Base-by-base conservation (phyloP, 2,113 vertebrate species). In the Dolichotis patagonum region DNA sequence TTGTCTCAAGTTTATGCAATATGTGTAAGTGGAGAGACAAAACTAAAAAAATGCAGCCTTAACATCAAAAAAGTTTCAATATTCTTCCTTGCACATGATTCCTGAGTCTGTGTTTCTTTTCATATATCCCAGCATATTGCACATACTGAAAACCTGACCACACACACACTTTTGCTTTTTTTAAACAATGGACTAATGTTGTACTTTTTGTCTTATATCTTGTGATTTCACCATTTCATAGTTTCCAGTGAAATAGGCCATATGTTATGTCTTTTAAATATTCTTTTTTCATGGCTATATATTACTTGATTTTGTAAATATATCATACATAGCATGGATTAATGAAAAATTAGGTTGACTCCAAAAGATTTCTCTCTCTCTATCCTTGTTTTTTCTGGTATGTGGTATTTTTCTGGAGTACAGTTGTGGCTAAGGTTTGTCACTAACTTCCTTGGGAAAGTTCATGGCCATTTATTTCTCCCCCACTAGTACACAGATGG, bases 231-330 rank as follows among this genome's bases (percentile, higher is more conserved):
- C 14, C 85, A 69, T 69, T 69, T 69, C 35, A n/a, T 20, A n/a
- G 17, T 69, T 7, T 19, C 67, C 67, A 80, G 9, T 75, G 52
- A 30, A 93, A 5, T 38, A 85, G 17, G 1, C 1, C 62, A 38
- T 60, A 5, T 62, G 38, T 95, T 32, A 56, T 77, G 38, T 73
- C 80, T 81, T 56, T 88, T 85, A 88, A 94, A 56, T 65, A 92
- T n/a, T 89, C 19, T 73, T 43, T 94, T 90, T 82, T 91, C 6
- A 17, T 49, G 20, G 9, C 5, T 82, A 20, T 35, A 9, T 78
- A 77, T 86, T 62, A 58, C 52, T 56, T 56, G 54, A 56, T 56
- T 82, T 83, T 63, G 65, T 62, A 56, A 10, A 35, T 63, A 52
- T 12, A 52, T 77, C 26, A 41, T 69, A 63, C 2, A 7, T 84